Base-by-base conservation (phyloP, 2,888 invertebrate genomes). In the Nephrocerus scutellatus region DNA sequence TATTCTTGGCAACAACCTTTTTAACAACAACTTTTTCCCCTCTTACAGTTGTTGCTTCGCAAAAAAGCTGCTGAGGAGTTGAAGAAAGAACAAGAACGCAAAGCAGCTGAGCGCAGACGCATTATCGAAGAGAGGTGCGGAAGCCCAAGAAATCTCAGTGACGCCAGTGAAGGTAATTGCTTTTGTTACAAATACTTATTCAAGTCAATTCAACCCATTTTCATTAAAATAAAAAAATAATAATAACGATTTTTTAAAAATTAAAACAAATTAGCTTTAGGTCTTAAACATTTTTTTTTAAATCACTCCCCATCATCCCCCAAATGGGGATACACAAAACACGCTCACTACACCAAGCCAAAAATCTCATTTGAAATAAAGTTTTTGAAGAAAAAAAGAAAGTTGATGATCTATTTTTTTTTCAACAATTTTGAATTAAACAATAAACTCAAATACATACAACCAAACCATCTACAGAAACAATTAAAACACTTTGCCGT, bases 21-120 rank as follows among this genome's bases (percentile, higher is more conserved):
- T 6, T 37, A 33, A 19, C n/a, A 19, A 19, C 16, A 19, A 7
- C 4, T 5, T 19, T n/a, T 29, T n/a, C 8, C 22, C 20, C 3
- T 12, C 8, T 24, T 34, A 32, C 68, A 96, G 95, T 83, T 95
- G 78, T 78, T 98, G 79, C 81, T 98, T 76, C 95, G 97, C 85
- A 93, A 96, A 77, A 98, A 97, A 80, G 98, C 97, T 70, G 97
- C 97, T 59, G 97, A 98, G 72, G 97, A 98, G 74, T 75, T 98
- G 76, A 96, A 96, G 78, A 95, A 95, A 72, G 96, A 98, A 75
- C 96, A 97, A 74, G 92, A 96, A 75, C 85, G 91, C 70, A 96
- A 97, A 77, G 93, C 95, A 44, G 91, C 93, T 53, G 97, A 96
- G 73, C 85, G 95, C 71, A 90, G 93, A 76, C 87, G 90, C 69